Evolutionary conservation across 2,113 vertebrate genomes (phyloP).

Genomic region (Corydoras maculifer): DNA sequence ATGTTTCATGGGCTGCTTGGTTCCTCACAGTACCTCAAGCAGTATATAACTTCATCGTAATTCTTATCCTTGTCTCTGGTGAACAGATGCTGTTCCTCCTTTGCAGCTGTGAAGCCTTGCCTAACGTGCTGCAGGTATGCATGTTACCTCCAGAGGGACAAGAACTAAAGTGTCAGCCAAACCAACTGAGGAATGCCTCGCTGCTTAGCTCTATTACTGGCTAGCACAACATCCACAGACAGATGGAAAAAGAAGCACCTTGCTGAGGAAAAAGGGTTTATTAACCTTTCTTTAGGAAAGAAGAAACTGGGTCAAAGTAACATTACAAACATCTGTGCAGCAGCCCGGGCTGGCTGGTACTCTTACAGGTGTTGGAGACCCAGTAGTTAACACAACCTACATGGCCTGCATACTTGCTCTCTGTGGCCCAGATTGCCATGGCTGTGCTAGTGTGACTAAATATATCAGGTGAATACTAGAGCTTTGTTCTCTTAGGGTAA

Average conservation of each 20-base stretch:
- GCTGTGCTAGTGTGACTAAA: constrained; percentile 60
- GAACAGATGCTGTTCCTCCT: constrained; percentile 44
- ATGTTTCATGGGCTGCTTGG: constrained; percentile 35
- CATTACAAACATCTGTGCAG: no score
- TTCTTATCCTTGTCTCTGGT: constrained; percentile 28
- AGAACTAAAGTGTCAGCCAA: constrained; percentile 17
- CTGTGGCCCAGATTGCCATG: constrained; percentile 44
- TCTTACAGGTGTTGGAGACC: not conserved
- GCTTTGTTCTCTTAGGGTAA: constrained; percentile 25
- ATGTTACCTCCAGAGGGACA: constrained; percentile 31
- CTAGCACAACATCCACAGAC: constrained; percentile 6
- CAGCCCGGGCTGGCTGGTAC: no score
- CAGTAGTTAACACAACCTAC: constrained; percentile 1
- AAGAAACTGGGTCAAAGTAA: no score
- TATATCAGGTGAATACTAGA: constrained; percentile 46
- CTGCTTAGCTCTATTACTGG: constrained; percentile 14
- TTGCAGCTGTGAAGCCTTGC: constrained; percentile 41
- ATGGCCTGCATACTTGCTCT: constrained; percentile 43
- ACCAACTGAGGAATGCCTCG: constrained; percentile 25
- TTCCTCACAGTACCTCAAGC: constrained; percentile 39
- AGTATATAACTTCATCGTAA: constrained; percentile 36
- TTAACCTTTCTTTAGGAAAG: no score
- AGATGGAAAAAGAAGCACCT: not conserved
- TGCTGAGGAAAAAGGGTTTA: not conserved
- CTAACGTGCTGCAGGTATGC: constrained; percentile 36